Evolutionary conservation across 2,113 vertebrate genomes (phyloP), one percentile per base, ranked within the genome.

Genomic region (Rostratula benghalensis): DNA sequence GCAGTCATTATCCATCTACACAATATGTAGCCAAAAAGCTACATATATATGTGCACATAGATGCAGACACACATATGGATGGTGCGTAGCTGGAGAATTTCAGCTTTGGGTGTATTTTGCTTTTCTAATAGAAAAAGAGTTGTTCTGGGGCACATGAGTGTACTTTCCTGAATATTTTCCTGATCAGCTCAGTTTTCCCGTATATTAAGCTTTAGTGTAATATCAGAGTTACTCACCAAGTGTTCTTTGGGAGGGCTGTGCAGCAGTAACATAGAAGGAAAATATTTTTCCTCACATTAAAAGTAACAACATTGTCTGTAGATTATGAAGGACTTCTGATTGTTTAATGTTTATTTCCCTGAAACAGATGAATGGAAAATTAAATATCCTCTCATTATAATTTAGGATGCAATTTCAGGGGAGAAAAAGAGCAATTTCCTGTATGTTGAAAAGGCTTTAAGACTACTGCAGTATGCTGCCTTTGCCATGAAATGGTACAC

Each of bases 131-230:
- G 59, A 86, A 78, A 88, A 85, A 81, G 8, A 2, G 39, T 81
- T 7, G 20, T 81, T 69, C 51, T 77, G 19, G 23, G 31, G n/a
- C 63, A 69, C 16, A 31, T 54, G 37, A 61, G 19, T 65, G 5
- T 63, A 57, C 15, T 94, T 86, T 67, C 28, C 59, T 74, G 63
- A 92, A 67, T 83, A 86, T 65, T 93, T 94, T 86, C 41, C 83
- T 70, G 28, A 78, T 86, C 41, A 75, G 39, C 31, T 94, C 83
- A 78, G 31, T 70, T 78, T 86, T 85, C 18, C 39, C 56, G 43
- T 46, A 20, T 35, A 10, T 60, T 69, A 50, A 45, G 15, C 59
- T 92, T 88, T 39, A 74, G 56, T 30, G 27, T 68, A 85, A 30
- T 33, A 84, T n/a, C 37, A 75, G 56, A 79, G 43, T 76, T 79